Conservation (phyloP, 1,140 invertebrate genomes). For the Carcinoscorpius rotundicauda region DNA sequence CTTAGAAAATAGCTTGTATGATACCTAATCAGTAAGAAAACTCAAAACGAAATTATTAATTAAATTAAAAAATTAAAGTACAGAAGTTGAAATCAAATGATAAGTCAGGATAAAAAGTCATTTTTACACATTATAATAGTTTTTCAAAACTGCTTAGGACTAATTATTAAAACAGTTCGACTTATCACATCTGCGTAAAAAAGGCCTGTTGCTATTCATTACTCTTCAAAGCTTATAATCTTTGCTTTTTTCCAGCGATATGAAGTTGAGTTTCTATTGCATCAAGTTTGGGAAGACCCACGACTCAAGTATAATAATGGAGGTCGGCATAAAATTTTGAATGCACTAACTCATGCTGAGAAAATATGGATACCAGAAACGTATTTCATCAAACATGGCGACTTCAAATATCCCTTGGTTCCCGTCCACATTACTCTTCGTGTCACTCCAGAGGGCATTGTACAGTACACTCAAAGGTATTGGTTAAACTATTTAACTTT, state of each 20-base stretch:
- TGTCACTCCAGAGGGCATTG: slow-evolving; percentile 80
- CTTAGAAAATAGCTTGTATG: too few species aligned
- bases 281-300: slow-evolving; percentile 82
- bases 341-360: slow-evolving; percentile 78
- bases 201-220: neutral
- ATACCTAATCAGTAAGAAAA: too few species aligned
- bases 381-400: slow-evolving; percentile 79
- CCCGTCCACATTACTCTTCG: slow-evolving; percentile 79
- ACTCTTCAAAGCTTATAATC: slow-evolving; percentile 5
- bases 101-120: too few species aligned
- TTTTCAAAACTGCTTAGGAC: neutral
- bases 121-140: too few species aligned
- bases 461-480: slow-evolving; percentile 69
- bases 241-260: slow-evolving; percentile 58
- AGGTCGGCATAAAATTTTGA: slow-evolving; percentile 66
- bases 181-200: neutral
- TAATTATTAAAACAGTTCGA: neutral
- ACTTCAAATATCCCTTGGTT: slow-evolving; percentile 71
- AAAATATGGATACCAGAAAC: slow-evolving; percentile 85
- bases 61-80: too few species aligned
- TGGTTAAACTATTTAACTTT: slow-evolving; percentile 2
- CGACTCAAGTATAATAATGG: slow-evolving; percentile 70
- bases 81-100: too few species aligned
- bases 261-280: slow-evolving; percentile 80
- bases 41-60: too few species aligned